Evolutionary conservation across 2,113 vertebrate genomes (phyloP).

Genomic region (Psittacara wagleri): DNA sequence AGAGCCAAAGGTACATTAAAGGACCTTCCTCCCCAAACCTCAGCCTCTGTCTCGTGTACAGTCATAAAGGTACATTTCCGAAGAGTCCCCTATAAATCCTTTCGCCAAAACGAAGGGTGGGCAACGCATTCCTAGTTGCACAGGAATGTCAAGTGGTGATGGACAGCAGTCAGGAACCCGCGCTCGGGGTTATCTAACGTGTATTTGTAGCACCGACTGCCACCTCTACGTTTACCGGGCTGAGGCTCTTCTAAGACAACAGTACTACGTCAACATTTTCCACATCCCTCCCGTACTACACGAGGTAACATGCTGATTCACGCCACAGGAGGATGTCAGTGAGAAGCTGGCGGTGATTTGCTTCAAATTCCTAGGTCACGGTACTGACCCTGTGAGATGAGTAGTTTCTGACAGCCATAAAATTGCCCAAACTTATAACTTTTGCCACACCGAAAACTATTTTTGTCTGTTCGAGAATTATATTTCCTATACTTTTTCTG

Average conservation of each 20-base stretch:
- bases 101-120: neutral
- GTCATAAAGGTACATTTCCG: neutral
- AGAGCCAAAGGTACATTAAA: neutral
- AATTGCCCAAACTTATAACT: neutral
- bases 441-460: neutral
- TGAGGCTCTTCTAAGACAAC: neutral
- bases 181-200: neutral
- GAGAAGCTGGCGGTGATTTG: neutral
- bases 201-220: neutral
- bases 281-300: rapidly evolving
- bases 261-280: neutral
- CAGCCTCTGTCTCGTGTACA: neutral
- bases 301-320: neutral
- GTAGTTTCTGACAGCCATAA: rapidly evolving
- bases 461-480: rapidly evolving
- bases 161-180: neutral
- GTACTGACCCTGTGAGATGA: rapidly evolving
- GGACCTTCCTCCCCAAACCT: no score
- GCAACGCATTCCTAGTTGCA: neutral
- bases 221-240: neutral
- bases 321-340: neutral
- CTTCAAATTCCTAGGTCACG: rapidly evolving
- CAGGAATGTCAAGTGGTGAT: neutral
- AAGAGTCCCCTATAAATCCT: neutral
- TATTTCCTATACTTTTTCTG: rapidly evolving